Evolutionary conservation across 2,888 invertebrate species (phyloP).

Genomic region (Sphaerophoria rueppellii): DNA sequence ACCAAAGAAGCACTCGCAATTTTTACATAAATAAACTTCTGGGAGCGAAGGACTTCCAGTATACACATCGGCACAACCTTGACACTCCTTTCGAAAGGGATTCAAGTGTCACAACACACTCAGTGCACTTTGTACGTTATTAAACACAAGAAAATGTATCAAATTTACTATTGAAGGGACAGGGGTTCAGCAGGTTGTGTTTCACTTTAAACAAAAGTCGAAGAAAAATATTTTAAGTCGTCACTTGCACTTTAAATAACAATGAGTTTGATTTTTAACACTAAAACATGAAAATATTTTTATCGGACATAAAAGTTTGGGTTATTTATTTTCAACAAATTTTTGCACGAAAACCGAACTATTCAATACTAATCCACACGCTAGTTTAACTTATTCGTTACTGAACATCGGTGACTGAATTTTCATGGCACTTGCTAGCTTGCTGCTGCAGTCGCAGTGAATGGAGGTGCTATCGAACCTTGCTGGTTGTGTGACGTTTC

Average conservation of each 20-base stretch:
- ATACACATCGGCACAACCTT: slow-evolving; percentile 59
- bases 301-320: slow-evolving; percentile 15
- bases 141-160: not conserved
- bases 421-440: slow-evolving; percentile 43
- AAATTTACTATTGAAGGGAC: not conserved
- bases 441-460: not conserved
- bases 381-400: slow-evolving; percentile 59
- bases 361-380: slow-evolving; percentile 28
- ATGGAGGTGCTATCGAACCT: slow-evolving; percentile 28
- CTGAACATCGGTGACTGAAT: slow-evolving; percentile 36
- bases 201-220: slow-evolving; percentile 9
- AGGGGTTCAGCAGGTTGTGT: not conserved
- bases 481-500: not conserved
- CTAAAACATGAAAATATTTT: slow-evolving; percentile 6
- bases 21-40: slow-evolving; percentile 41
- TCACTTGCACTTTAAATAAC: slow-evolving; percentile 21
- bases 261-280: slow-evolving; percentile 19
- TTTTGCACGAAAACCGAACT: slow-evolving; percentile 52
- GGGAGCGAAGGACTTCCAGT: slow-evolving; percentile 67
- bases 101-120: slow-evolving; percentile 25
- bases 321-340: slow-evolving; percentile 7
- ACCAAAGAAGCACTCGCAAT: slow-evolving; percentile 14
- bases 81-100: slow-evolving; percentile 54
- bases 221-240: slow-evolving; percentile 9
- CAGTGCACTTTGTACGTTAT: slow-evolving; percentile 16